Evolutionary conservation across 2,888 invertebrate genomes (phyloP).

Genomic region (Chrysolina haemoptera): DNA sequence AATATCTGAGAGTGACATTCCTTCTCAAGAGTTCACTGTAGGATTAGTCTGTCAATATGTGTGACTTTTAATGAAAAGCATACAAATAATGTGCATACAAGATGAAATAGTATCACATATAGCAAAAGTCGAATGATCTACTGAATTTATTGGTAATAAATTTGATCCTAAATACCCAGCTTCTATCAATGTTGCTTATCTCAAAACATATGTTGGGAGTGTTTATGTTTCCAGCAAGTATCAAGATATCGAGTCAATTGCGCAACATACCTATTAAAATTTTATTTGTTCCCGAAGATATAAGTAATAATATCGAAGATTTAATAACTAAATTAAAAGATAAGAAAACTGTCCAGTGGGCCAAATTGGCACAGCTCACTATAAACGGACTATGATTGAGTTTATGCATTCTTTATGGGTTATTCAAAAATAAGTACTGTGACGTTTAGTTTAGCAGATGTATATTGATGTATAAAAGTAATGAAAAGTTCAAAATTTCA

Average conservation of each 20-base stretch:
- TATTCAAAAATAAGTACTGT: constrained; percentile 20
- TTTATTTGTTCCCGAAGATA: constrained; percentile 30
- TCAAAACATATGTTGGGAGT: background rate
- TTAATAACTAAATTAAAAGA: constrained; percentile 42
- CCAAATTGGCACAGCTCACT: constrained; percentile 29
- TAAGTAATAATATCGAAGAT: constrained; percentile 37
- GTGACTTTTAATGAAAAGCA: too few relatives aligned
- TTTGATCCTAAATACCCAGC: too few relatives aligned
- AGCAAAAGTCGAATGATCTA: too few relatives aligned
- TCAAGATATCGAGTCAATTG: background rate
- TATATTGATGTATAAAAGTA: background rate
- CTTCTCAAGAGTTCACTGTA: too few relatives aligned
- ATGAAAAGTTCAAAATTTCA: too few relatives aligned
- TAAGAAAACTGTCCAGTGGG: constrained; percentile 30
- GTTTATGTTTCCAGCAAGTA: constrained; percentile 15
- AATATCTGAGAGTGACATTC: too few relatives aligned
- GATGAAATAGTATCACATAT: too few relatives aligned
- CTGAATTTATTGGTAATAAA: too few relatives aligned
- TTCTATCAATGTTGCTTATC: too few relatives aligned
- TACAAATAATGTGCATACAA: too few relatives aligned
- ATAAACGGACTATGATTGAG: constrained; percentile 39
- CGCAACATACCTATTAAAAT: constrained; percentile 23
- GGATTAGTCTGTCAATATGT: too few relatives aligned
- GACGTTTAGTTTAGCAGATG: background rate
- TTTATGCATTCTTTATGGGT: constrained; percentile 42